Percentiles rank a stretch among this genome's conserved stretches.
Evolutionary conservation across 1,140 invertebrate genomes (phyloP).

Genomic region (Bathynomus jamesi): DNA sequence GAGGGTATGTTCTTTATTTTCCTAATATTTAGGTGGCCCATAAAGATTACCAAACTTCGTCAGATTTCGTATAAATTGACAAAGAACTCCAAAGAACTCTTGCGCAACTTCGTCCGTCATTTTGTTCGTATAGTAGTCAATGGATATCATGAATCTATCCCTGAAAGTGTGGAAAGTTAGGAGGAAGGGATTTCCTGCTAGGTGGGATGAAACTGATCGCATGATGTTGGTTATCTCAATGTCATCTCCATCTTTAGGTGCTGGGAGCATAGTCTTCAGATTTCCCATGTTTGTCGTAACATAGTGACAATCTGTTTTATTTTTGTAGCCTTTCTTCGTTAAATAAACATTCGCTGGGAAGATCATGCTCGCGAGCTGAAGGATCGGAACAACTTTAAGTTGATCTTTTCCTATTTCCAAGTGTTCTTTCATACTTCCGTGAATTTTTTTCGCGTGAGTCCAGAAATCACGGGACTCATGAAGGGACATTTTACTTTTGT

Average conservation of each 20-base stretch:
- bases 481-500: neutral
- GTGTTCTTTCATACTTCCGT: conserved; percentile 1
- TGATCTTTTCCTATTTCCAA: conserved; percentile 7
- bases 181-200: conserved; percentile 13
- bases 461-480: conserved; percentile 16
- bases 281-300: conserved; percentile 26
- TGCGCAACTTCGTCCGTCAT: conserved; percentile 13
- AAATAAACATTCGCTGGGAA: conserved; percentile 19
- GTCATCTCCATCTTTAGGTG: neutral
- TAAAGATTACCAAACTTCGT: neutral
- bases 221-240: conserved; percentile 18
- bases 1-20: too few species aligned
- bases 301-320: conserved; percentile 17
- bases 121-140: conserved; percentile 27
- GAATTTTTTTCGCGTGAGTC: conserved; percentile 9
- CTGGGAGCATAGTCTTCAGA: conserved; percentile 8
- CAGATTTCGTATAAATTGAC: neutral
- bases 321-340: conserved; percentile 5
- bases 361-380: conserved; percentile 4
- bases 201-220: conserved; percentile 9
- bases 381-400: conserved; percentile 3
- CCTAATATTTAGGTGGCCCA: neutral
- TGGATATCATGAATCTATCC: conserved; percentile 14
- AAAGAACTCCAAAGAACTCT: conserved; percentile 2
- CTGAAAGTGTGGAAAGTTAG: conserved; percentile 19